A percentile compares a stretch with the other conserved stretches of the same genome.
These are phyloP conservation scores for Siphamia tubifer DNA, from an alignment of 2,113 vertebrate species.

Conservation along the genomic window DNA sequence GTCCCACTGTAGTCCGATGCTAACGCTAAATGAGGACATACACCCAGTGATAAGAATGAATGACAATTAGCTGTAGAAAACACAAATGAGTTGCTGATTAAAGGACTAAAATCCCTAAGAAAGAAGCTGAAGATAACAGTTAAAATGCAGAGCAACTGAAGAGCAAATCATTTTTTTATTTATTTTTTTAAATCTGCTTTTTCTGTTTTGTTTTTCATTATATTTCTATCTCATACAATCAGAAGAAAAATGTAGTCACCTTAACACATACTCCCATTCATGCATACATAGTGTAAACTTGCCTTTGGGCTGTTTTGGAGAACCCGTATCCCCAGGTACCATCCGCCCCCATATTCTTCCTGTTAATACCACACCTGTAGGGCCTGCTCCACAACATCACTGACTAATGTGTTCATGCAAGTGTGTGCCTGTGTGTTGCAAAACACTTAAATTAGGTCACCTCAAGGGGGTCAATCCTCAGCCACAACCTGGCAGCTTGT, in stretches of 20 bases:
- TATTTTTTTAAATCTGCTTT: not conserved
- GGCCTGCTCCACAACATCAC: slow-evolving; percentile 25
- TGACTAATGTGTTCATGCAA: not conserved
- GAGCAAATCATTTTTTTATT: too few species aligned
- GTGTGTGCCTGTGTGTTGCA: slow-evolving; percentile 1
- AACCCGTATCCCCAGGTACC: slow-evolving; percentile 29
- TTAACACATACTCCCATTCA: not conserved
- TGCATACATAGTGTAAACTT: slow-evolving; percentile 2
- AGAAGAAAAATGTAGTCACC: too few species aligned
- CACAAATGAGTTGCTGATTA: not conserved
- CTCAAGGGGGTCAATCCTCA: not conserved
- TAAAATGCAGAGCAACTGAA: too few species aligned
- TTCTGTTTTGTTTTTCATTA: too few species aligned
- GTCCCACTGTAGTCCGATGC: not conserved
- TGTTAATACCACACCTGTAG: slow-evolving; percentile 31
- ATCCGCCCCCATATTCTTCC: slow-evolving; percentile 3
- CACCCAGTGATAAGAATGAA: not conserved
- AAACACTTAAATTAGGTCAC: slow-evolving; percentile 40
- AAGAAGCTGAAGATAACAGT: too few species aligned
- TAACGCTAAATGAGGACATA: not conserved
- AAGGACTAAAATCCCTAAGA: not conserved
- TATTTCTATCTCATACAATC: too few species aligned
- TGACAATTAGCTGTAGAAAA: not conserved
- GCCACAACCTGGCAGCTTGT: slow-evolving; percentile 3
- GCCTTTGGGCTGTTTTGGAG: slow-evolving; percentile 33